Evolutionary conservation across 2,888 invertebrate species (phyloP).

Genomic region (Rhimphoctona megacephalus): DNA sequence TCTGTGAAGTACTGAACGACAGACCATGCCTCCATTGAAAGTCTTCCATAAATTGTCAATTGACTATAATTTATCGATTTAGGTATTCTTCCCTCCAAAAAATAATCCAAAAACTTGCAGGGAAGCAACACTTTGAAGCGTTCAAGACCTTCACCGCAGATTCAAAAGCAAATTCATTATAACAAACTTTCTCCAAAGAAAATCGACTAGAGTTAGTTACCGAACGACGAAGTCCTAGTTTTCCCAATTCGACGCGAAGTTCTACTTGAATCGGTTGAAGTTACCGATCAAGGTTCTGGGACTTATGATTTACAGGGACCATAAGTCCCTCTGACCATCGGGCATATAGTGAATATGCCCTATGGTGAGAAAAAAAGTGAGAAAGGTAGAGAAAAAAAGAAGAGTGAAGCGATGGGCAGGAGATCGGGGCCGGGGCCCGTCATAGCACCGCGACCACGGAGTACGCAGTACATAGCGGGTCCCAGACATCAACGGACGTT

Average conservation of each 20-base stretch:
- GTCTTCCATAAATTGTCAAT: too few species aligned
- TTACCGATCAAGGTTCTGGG: conserved; percentile 50
- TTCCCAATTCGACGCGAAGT: conserved; percentile 63
- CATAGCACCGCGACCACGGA: conserved; percentile 66
- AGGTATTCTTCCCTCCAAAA: too few species aligned
- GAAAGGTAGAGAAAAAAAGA: conserved; percentile 48
- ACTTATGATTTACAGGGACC: conserved; percentile 53
- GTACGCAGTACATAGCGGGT: conserved; percentile 72
- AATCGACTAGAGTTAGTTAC: conserved; percentile 8
- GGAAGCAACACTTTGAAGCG: neutral
- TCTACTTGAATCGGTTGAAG: conserved; percentile 61
- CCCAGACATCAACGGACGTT: conserved; percentile 69
- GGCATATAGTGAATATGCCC: conserved; percentile 54
- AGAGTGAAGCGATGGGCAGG: conserved; percentile 66
- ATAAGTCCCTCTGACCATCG: too few species aligned
- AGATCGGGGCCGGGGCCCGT: conserved; percentile 76
- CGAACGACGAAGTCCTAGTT: conserved; percentile 36
- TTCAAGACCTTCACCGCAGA: neutral
- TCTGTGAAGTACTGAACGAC: too few species aligned
- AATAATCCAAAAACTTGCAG: too few species aligned
- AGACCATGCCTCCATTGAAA: too few species aligned
- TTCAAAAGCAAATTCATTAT: neutral
- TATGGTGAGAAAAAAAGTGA: conserved; percentile 56
- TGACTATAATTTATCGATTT: too few species aligned
- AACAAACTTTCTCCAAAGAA: neutral